These are phyloP conservation scores for Eupithecia pulchellata DNA, from an alignment of 2,888 invertebrate species.

Conservation along the genomic window DNA sequence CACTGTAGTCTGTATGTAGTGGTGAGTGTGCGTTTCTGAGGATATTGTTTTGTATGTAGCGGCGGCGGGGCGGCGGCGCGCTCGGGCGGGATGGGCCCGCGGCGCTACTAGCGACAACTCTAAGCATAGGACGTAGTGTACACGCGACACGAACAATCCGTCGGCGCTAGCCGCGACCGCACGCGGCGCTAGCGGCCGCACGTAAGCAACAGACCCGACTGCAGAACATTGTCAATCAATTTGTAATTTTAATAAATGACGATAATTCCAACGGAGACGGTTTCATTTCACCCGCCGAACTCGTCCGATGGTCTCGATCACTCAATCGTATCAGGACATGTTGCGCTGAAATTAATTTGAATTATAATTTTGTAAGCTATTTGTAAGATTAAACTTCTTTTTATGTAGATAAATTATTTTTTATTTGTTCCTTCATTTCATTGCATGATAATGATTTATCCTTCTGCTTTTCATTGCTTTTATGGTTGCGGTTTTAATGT, in stretches of 20 bases:
- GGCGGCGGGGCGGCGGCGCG: slow-evolving; percentile 71
- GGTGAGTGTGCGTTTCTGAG: slow-evolving; percentile 44
- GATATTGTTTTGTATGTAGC: slow-evolving; percentile 60
- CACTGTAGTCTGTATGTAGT: slow-evolving; percentile 31
- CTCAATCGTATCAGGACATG: slow-evolving; percentile 47
- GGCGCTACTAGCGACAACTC: slow-evolving; percentile 69
- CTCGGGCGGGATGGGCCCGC: slow-evolving; percentile 71
- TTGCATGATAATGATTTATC: slow-evolving; percentile 65
- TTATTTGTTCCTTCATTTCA: slow-evolving; percentile 51
- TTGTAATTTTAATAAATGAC: slow-evolving; percentile 64
- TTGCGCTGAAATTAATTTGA: slow-evolving; percentile 42
- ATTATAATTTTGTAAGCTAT: slow-evolving; percentile 57
- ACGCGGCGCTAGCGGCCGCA: slow-evolving; percentile 36
- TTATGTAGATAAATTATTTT: slow-evolving; percentile 53
- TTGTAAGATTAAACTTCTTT: slow-evolving; percentile 67
- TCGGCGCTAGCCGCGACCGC: slow-evolving; percentile 45
- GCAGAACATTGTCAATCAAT: slow-evolving; percentile 61
- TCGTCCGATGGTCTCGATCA: slow-evolving; percentile 29
- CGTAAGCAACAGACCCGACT: slow-evolving; percentile 43
- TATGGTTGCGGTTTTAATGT: slow-evolving; percentile 66
- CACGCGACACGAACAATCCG: slow-evolving; percentile 50
- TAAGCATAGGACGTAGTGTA: slow-evolving; percentile 50
- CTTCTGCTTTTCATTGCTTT: slow-evolving; percentile 56
- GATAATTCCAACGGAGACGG: slow-evolving; percentile 59
- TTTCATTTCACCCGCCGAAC: slow-evolving; percentile 62